Evolutionary conservation across 2,888 invertebrate genomes (phyloP).

Genomic region (Brachycybe producta): DNA sequence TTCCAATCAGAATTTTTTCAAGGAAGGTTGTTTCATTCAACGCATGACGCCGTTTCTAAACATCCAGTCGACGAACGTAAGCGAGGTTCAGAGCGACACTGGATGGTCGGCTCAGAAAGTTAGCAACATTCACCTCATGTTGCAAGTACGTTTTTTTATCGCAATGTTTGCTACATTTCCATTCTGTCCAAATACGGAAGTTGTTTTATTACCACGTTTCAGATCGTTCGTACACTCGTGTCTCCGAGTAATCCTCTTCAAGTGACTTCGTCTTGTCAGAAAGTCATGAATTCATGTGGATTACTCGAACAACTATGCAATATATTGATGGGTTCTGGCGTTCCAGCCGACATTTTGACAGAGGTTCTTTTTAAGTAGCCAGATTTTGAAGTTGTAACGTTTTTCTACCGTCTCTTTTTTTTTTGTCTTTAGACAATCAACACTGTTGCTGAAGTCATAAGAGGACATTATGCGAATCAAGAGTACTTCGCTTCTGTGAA

Average conservation of each 20-base stretch:
- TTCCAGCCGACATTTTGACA: constrained; percentile 88
- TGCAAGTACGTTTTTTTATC: constrained; percentile 47
- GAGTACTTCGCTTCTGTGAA: constrained; percentile 75
- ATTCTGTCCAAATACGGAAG: background rate
- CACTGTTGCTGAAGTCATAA: constrained; percentile 83
- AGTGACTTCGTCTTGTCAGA: constrained; percentile 64
- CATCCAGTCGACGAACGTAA: constrained; percentile 47
- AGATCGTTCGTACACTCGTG: constrained; percentile 68
- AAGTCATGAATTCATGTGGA: constrained; percentile 70
- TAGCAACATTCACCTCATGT: constrained; percentile 81
- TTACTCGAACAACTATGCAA: constrained; percentile 68
- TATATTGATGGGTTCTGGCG: constrained; percentile 89
- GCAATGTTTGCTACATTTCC: background rate
- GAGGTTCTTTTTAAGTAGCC: constrained; percentile 41
- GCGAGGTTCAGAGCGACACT: constrained; percentile 23
- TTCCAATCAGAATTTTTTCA: constrained; percentile 96
- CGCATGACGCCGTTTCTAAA: constrained; percentile 77
- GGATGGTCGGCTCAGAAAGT: constrained; percentile 90
- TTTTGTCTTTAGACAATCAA: constrained; percentile 55
- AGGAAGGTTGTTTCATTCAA: constrained; percentile 93
- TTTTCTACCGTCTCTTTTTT: background rate
- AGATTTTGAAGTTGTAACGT: background rate
- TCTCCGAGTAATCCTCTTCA: constrained; percentile 86
- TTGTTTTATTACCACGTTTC: constrained; percentile 23
- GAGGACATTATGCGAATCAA: constrained; percentile 82